Evolutionary conservation across 1,140 invertebrate species (phyloP).

Genomic region (Campoletis sonorensis): DNA sequence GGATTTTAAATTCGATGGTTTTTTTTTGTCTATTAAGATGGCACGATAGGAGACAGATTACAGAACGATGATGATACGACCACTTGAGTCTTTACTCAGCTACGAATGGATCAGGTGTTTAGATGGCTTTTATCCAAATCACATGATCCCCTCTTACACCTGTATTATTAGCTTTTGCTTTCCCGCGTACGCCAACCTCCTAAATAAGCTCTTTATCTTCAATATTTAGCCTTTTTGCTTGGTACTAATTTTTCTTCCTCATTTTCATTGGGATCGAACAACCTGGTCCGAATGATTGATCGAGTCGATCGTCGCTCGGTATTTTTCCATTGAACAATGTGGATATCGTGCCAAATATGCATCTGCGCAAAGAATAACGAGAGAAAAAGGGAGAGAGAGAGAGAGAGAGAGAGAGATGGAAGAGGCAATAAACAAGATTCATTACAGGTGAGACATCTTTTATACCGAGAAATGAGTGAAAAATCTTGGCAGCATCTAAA

Average conservation of each 20-base stretch:
- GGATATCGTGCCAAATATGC: neutral
- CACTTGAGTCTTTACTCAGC: constrained; percentile 50
- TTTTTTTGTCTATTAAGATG: no score
- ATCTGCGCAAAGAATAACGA: neutral
- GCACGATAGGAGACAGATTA: neutral
- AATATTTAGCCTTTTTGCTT: neutral
- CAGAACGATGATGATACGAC: constrained; percentile 36
- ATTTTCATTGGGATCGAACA: neutral
- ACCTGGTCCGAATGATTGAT: neutral
- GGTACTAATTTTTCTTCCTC: neutral
- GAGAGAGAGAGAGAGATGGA: neutral
- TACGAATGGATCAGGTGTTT: constrained; percentile 54
- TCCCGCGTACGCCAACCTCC: neutral
- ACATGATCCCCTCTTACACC: constrained; percentile 59
- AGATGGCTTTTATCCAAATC: constrained; percentile 67
- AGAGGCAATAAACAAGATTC: constrained; percentile 5
- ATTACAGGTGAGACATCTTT: constrained; percentile 33
- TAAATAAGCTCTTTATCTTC: neutral
- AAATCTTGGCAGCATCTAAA: neutral
- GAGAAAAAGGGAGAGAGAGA: neutral
- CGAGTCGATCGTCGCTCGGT: neutral
- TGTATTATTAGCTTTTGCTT: constrained; percentile 51
- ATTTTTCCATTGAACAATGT: constrained; percentile 11
- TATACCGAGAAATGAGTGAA: neutral
- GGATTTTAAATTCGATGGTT: no score